Percentiles rank a stretch among this genome's conserved stretches.
These are phyloP conservation scores for Rhinella marina DNA, from an alignment of 2,797 vertebrate species.

Conservation along the genomic window DNA sequence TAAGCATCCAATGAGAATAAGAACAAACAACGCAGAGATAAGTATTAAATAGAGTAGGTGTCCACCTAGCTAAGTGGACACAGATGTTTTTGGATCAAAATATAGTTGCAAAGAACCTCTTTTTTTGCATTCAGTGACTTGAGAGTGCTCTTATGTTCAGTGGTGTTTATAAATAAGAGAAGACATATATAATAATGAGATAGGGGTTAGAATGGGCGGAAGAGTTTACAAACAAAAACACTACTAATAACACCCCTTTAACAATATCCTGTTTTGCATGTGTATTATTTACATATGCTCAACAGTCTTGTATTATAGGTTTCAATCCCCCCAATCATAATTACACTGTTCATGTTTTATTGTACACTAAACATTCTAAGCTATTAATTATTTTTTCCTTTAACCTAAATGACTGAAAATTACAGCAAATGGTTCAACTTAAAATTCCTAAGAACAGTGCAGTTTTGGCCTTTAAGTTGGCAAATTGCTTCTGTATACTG, in stretches of 20 bases:
- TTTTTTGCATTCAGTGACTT: no score
- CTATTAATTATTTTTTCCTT: constrained; percentile 44
- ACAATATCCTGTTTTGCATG: constrained; percentile 7
- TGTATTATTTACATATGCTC: constrained; percentile 5
- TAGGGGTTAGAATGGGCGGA: no score
- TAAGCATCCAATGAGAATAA: no score
- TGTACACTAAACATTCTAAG: background rate
- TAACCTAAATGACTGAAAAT: constrained; percentile 23
- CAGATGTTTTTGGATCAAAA: no score
- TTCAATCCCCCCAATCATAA: background rate
- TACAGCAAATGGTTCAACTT: constrained; percentile 39
- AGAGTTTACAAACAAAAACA: background rate
- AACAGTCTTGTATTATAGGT: background rate
- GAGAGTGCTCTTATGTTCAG: no score
- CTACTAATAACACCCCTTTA: background rate
- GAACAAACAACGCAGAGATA: no score
- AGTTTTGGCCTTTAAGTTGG: background rate
- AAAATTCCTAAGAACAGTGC: constrained; percentile 35
- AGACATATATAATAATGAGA: no score
- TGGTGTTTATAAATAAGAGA: no score
- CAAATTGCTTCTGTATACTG: background rate
- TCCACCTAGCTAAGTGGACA: no score
- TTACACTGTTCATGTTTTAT: background rate
- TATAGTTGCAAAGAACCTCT: no score
- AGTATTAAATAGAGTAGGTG: no score